A percentile compares a stretch with the other conserved stretches of the same genome.
Conservation (phyloP, 64 coral and sea anemone species). For the Montipora efflorescens region DNA sequence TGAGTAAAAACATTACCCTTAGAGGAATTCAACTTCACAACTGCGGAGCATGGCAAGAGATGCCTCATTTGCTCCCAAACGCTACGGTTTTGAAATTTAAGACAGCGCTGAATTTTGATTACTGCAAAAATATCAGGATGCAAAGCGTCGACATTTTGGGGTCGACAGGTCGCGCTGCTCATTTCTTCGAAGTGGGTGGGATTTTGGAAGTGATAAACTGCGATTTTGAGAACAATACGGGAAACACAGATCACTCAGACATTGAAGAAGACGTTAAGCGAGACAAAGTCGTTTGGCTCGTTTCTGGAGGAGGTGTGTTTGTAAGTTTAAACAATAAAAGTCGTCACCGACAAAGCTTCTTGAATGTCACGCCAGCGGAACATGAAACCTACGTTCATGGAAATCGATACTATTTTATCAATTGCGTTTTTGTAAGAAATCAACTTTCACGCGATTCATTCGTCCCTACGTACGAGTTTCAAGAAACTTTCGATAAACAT, state of each 20-base stretch:
- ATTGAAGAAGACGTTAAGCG: not conserved
- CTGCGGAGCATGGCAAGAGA: slow-evolving; percentile 16
- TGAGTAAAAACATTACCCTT: slow-evolving; percentile 53
- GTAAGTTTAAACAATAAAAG: slow-evolving; percentile 9
- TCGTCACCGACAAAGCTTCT: not conserved
- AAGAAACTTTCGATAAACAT: slow-evolving; percentile 23
- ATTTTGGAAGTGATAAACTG: slow-evolving; percentile 28
- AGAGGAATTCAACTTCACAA: slow-evolving; percentile 3
- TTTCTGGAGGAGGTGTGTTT: slow-evolving; percentile 48
- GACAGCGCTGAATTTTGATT: slow-evolving; percentile 58
- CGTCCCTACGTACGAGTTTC: not conserved
- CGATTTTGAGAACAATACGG: slow-evolving; percentile 67
- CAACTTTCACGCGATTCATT: not conserved
- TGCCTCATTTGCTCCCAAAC: not conserved
- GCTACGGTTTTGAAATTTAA: not conserved
- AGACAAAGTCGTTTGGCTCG: not conserved
- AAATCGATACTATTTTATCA: slow-evolving; percentile 40
- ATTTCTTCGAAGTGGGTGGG: slow-evolving; percentile 51
- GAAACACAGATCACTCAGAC: not conserved
- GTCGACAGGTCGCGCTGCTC: slow-evolving; percentile 40
- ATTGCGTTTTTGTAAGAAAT: slow-evolving; percentile 57
- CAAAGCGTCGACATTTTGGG: slow-evolving; percentile 8
- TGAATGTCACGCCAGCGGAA: slow-evolving; percentile 6
- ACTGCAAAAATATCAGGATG: slow-evolving; percentile 59
- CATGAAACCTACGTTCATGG: not conserved